These are phyloP conservation scores for Chloroclysta siterata DNA, from an alignment of 2,888 invertebrate genomes.

Conservation along the genomic window DNA sequence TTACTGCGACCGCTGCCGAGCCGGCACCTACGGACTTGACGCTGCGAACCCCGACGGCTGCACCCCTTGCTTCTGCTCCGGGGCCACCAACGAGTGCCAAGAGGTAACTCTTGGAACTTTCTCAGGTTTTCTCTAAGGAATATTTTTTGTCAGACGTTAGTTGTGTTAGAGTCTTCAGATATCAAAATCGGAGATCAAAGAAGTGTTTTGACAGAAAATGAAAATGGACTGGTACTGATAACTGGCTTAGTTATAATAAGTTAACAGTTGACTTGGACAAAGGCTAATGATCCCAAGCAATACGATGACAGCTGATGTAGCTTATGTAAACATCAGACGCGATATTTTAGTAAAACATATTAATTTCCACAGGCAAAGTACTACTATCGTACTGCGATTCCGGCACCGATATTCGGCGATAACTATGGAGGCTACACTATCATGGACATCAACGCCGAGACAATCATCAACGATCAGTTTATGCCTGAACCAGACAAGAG, in stretches of 20 bases:
- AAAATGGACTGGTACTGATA: too few species aligned
- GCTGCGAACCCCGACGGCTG: conserved; percentile 90
- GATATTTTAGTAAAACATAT: background rate
- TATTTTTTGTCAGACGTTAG: too few species aligned
- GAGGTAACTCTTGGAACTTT: conserved; percentile 70
- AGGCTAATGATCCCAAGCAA: too few species aligned
- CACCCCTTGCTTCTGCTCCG: conserved; percentile 94
- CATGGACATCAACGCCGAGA: conserved; percentile 65
- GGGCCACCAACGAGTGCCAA: conserved; percentile 89
- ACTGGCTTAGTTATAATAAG: too few species aligned
- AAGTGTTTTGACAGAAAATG: too few species aligned
- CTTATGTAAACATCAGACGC: background rate
- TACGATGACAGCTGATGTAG: too few species aligned
- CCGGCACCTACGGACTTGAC: conserved; percentile 92
- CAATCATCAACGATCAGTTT: conserved; percentile 66
- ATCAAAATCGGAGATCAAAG: too few species aligned
- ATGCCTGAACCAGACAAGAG: conserved; percentile 69
- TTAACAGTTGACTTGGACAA: too few species aligned
- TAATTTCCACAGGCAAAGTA: conserved; percentile 57
- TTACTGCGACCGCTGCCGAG: conserved; percentile 91
- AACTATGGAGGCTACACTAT: conserved; percentile 71
- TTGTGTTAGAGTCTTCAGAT: too few species aligned
- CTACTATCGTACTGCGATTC: conserved; percentile 62
- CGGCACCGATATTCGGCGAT: conserved; percentile 72
- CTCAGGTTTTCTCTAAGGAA: too few species aligned